Evolutionary conservation across 2,797 vertebrate species (phyloP).

Genomic region (Setipinna tenuifilis): DNA sequence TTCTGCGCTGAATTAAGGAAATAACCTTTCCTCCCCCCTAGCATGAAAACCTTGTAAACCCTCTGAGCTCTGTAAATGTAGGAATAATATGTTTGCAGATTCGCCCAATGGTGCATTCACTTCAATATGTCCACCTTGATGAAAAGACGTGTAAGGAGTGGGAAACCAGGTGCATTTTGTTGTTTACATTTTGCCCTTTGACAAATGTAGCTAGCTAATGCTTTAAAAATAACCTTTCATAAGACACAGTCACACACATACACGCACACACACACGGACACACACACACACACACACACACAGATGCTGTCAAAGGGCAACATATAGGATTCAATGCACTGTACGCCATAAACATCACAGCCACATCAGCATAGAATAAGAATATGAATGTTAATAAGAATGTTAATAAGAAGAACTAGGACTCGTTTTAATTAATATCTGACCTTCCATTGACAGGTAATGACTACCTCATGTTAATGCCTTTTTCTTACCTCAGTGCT

Average conservation of each 20-base stretch:
- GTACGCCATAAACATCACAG: not conserved
- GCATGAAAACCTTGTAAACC: not conserved
- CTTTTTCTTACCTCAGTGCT: too few relatives aligned
- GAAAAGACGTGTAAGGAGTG: not conserved
- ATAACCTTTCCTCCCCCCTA: constrained; percentile 58
- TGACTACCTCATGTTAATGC: too few relatives aligned
- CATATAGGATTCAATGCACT: not conserved
- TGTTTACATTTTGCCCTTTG: not conserved
- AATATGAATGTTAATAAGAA: too few relatives aligned
- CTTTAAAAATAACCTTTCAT: not conserved
- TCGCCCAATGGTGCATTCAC: not conserved
- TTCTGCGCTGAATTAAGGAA: constrained; percentile 71
- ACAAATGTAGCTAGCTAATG: not conserved
- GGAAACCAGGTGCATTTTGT: not conserved
- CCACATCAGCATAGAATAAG: not conserved
- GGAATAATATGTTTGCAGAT: not conserved
- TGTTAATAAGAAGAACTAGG: too few relatives aligned
- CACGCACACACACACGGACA: too few relatives aligned
- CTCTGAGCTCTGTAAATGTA: not conserved
- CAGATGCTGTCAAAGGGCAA: not conserved
- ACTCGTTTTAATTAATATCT: too few relatives aligned
- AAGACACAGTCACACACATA: not conserved
- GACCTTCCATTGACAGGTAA: too few relatives aligned
- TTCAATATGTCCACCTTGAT: not conserved
- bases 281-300: not conserved